These are phyloP conservation scores for Caenorhabditis angaria DNA, from an alignment of 2,888 invertebrate species.

Conservation along the genomic window DNA sequence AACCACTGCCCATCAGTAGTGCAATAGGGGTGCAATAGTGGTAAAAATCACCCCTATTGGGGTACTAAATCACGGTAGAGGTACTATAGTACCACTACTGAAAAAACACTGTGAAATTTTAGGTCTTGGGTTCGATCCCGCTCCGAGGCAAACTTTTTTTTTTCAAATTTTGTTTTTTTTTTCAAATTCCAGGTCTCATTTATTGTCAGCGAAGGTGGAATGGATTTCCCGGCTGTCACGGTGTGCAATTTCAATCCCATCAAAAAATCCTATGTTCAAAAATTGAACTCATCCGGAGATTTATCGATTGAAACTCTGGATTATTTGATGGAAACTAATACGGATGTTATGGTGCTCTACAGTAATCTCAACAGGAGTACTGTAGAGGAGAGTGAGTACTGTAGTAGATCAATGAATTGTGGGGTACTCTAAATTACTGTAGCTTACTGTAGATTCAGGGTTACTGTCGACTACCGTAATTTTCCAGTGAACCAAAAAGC, in stretches of 20 bases:
- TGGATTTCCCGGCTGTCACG: constrained; percentile 64
- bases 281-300: constrained; percentile 47
- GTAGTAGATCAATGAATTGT: too few relatives aligned
- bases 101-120: too few relatives aligned
- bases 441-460: not conserved
- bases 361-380: constrained; percentile 34
- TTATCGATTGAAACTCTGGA: constrained; percentile 41
- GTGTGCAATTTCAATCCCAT: constrained; percentile 67
- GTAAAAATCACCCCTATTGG: too few relatives aligned
- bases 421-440: too few relatives aligned
- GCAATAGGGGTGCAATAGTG: too few relatives aligned
- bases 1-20: too few relatives aligned
- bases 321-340: constrained; percentile 50
- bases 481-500: constrained; percentile 26
- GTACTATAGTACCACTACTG: too few relatives aligned
- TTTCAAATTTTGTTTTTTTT: too few relatives aligned
- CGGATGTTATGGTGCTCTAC: constrained; percentile 44
- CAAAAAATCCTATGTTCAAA: constrained; percentile 52
- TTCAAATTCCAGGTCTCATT: constrained; percentile 52
- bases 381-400: constrained; percentile 25
- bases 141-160: too few relatives aligned
- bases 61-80: too few relatives aligned
- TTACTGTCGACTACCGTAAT: not conserved
- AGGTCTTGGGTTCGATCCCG: too few relatives aligned
- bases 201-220: constrained; percentile 59